Percentiles rank a stretch among this genome's conserved stretches.
Evolutionary conservation across 2,888 invertebrate species (phyloP).

Genomic region (Oxyscelio sp.): DNA sequence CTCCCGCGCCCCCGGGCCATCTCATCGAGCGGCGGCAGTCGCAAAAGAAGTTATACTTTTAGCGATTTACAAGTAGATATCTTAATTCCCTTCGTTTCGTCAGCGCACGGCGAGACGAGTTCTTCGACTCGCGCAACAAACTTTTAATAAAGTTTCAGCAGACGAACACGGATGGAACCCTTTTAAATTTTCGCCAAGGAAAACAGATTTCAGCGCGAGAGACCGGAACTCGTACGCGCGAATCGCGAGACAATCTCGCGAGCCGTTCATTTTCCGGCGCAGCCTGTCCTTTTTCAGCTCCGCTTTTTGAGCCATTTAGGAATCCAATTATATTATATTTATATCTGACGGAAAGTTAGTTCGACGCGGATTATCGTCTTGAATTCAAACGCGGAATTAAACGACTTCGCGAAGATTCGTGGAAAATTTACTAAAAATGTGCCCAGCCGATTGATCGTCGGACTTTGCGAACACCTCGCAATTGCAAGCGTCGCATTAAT

Average conservation of each 20-base stretch:
- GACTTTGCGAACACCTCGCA: too few species aligned
- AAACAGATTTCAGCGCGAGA: conserved; percentile 79
- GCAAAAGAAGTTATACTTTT: conserved; percentile 71
- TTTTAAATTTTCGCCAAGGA: conserved; percentile 78
- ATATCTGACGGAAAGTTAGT: conserved; percentile 47
- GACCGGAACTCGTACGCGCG: conserved; percentile 53
- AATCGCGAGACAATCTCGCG: conserved; percentile 51
- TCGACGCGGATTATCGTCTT: background rate
- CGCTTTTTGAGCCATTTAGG: conserved; percentile 75
- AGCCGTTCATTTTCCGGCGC: conserved; percentile 45
- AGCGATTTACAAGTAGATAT: conserved; percentile 82
- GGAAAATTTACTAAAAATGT: too few species aligned
- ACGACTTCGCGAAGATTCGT: too few species aligned
- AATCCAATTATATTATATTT: conserved; percentile 82
- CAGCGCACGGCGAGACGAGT: conserved; percentile 67
- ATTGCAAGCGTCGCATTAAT: too few species aligned
- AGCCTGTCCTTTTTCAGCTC: conserved; percentile 29
- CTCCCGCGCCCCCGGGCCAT: conserved; percentile 48
- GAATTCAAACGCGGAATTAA: too few species aligned
- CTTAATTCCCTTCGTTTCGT: conserved; percentile 83
- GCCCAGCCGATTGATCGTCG: too few species aligned
- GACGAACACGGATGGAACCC: conserved; percentile 73
- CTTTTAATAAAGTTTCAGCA: conserved; percentile 83
- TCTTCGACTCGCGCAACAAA: conserved; percentile 70
- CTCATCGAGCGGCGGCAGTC: conserved; percentile 58